A percentile compares a stretch with the other conserved stretches of the same genome.
Evolutionary conservation across 2,888 invertebrate genomes (phyloP).

Genomic region (Drosophila subsilvestris): DNA sequence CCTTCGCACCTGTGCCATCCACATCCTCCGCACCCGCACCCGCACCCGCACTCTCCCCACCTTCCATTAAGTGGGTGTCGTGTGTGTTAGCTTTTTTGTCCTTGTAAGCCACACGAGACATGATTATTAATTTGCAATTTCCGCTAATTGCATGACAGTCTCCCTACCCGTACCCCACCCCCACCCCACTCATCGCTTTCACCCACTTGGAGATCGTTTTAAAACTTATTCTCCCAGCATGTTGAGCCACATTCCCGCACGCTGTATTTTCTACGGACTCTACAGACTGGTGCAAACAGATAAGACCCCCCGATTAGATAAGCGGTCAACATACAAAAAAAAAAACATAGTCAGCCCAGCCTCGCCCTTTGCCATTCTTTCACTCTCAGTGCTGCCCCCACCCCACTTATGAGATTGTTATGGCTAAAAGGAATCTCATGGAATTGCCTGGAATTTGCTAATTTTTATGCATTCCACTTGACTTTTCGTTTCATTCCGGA

Average conservation of each 20-base stretch:
- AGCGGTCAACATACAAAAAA: slow-evolving; percentile 28
- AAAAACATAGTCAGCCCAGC: slow-evolving; percentile 26
- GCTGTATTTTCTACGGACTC: slow-evolving; percentile 4
- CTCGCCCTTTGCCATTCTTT: neutral
- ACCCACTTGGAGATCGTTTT: slow-evolving; percentile 14
- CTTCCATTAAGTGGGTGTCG: slow-evolving; percentile 72
- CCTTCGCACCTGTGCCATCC: neutral
- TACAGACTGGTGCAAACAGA: slow-evolving; percentile 49
- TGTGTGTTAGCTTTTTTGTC: slow-evolving; percentile 58
- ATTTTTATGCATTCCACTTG: slow-evolving; percentile 33
- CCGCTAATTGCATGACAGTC: slow-evolving; percentile 70
- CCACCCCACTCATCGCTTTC: neutral
- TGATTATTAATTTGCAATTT: slow-evolving; percentile 79
- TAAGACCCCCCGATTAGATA: slow-evolving; percentile 70
- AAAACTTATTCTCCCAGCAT: slow-evolving; percentile 35
- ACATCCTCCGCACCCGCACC: too few relatives aligned
- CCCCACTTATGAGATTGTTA: slow-evolving; percentile 4
- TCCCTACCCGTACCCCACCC: neutral
- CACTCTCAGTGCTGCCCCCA: neutral
- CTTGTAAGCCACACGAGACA: slow-evolving; percentile 67
- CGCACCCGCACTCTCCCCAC: slow-evolving; percentile 17
- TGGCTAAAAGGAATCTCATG: slow-evolving; percentile 33
- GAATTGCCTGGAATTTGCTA: slow-evolving; percentile 20
- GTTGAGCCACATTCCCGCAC: slow-evolving; percentile 55
- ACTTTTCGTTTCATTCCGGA: slow-evolving; percentile 12